These are phyloP conservation scores for Lutraria lutraria DNA, from an alignment of 2,888 invertebrate genomes.

Conservation along the genomic window DNA sequence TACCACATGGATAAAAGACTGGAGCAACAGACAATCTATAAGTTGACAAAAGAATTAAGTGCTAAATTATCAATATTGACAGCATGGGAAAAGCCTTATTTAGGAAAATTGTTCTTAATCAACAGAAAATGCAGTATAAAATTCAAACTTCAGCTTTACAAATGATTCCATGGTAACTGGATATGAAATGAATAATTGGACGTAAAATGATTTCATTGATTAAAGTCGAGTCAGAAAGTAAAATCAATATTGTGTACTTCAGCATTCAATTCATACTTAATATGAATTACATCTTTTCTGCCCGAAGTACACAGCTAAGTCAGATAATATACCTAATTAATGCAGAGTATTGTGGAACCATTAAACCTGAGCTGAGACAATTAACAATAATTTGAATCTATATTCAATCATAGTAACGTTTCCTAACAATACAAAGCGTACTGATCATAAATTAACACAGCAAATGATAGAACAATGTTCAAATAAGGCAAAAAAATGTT, in stretches of 20 bases:
- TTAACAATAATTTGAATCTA: not conserved
- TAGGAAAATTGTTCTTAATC: not conserved
- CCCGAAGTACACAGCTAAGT: not conserved
- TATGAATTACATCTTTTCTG: not conserved
- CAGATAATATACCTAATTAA: not conserved
- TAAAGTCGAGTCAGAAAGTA: not conserved
- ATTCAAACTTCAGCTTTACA: not conserved
- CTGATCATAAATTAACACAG: too few species aligned
- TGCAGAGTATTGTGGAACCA: too few species aligned
- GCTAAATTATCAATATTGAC: not conserved
- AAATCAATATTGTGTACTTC: not conserved
- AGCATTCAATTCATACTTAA: not conserved
- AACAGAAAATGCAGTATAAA: not conserved
- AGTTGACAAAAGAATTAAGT: not conserved
- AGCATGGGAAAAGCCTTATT: not conserved
- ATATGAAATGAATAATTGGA: not conserved
- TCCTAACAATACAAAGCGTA: too few species aligned
- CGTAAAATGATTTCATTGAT: not conserved
- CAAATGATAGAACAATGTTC: too few species aligned
- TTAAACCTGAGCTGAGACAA: not conserved
- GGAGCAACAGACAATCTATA: slow-evolving; percentile 3
- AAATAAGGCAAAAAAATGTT: too few species aligned
- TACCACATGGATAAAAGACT: not conserved
- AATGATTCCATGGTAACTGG: not conserved
- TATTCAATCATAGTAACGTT: too few species aligned